Evolutionary conservation across 1,140 invertebrate genomes (phyloP).

Genomic region (Holcopasites calliopsidis): DNA sequence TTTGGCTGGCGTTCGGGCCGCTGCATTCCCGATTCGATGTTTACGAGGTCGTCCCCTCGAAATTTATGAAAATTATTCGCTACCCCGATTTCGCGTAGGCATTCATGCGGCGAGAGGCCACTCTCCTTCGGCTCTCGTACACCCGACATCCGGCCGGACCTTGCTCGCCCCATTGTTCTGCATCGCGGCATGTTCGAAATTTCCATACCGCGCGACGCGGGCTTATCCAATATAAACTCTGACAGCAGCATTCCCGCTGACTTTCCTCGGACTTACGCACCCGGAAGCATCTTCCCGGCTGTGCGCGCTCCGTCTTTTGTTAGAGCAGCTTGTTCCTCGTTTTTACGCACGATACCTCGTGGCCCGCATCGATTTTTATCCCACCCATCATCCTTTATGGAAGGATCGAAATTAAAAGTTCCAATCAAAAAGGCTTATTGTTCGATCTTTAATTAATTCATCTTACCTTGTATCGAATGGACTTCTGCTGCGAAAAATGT

Average conservation of each 20-base stretch:
- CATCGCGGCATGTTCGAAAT: slow-evolving; percentile 58
- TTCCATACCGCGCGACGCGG: slow-evolving; percentile 61
- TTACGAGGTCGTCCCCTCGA: slow-evolving; percentile 60
- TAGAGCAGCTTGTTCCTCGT: background rate
- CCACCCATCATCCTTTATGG: too few relatives aligned
- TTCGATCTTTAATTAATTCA: too few relatives aligned
- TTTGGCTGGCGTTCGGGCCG: slow-evolving; percentile 14
- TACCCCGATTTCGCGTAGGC: slow-evolving; percentile 62
- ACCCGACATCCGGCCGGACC: slow-evolving; percentile 57
- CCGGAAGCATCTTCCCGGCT: slow-evolving; percentile 6
- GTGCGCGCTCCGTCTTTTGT: background rate
- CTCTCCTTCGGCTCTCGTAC: slow-evolving; percentile 6
- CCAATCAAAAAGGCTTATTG: too few relatives aligned
- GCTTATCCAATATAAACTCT: slow-evolving; percentile 72
- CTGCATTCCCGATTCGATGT: slow-evolving; percentile 57
- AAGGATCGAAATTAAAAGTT: too few relatives aligned
- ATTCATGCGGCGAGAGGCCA: slow-evolving; percentile 47
- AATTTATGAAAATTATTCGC: slow-evolving; percentile 78
- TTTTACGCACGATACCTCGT: background rate
- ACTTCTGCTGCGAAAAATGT: too few relatives aligned
- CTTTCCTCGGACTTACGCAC: slow-evolving; percentile 16
- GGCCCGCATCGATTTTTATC: background rate
- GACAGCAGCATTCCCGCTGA: slow-evolving; percentile 11
- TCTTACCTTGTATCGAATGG: too few relatives aligned
- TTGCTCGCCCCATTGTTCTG: slow-evolving; percentile 67